phyloP scores from a whole-genome alignment of 2,888 invertebrate species.

The Phaonia tiefii region DNA sequence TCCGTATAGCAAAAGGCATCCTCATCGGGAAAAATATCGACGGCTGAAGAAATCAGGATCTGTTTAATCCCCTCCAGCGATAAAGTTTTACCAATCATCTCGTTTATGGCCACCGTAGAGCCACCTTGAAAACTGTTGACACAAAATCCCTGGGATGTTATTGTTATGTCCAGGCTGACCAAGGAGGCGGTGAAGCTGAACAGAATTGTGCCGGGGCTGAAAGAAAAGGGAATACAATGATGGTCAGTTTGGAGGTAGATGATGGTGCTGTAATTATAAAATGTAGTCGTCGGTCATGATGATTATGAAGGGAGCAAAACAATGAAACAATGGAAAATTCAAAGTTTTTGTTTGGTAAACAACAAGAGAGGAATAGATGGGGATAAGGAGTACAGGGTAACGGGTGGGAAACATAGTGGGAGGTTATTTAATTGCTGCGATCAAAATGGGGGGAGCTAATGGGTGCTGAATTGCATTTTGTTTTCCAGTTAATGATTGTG shows the following conservation, averaged over 20 bases:
- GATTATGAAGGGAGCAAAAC: too few species aligned
- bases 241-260: slow-evolving; percentile 11
- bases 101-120: slow-evolving; percentile 76
- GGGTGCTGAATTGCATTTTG: neutral
- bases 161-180: slow-evolving; percentile 82
- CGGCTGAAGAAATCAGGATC: slow-evolving; percentile 84
- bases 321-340: neutral
- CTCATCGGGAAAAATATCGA: slow-evolving; percentile 91
- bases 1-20: slow-evolving; percentile 89
- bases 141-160: slow-evolving; percentile 80
- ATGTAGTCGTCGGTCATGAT: too few species aligned
- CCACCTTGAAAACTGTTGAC: slow-evolving; percentile 80
- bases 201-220: slow-evolving; percentile 77
- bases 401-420: neutral
- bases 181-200: slow-evolving; percentile 83
- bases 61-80: slow-evolving; percentile 76
- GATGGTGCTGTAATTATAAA: slow-evolving; percentile 26
- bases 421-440: neutral
- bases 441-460: neutral
- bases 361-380: neutral
- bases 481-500: neutral
- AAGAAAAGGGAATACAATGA: slow-evolving; percentile 10
- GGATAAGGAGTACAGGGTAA: neutral
- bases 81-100: slow-evolving; percentile 77
- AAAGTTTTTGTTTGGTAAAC: neutral